Base-by-base conservation (phyloP, 2,797 vertebrate genomes). In the Lycodopsis pacificus region DNA sequence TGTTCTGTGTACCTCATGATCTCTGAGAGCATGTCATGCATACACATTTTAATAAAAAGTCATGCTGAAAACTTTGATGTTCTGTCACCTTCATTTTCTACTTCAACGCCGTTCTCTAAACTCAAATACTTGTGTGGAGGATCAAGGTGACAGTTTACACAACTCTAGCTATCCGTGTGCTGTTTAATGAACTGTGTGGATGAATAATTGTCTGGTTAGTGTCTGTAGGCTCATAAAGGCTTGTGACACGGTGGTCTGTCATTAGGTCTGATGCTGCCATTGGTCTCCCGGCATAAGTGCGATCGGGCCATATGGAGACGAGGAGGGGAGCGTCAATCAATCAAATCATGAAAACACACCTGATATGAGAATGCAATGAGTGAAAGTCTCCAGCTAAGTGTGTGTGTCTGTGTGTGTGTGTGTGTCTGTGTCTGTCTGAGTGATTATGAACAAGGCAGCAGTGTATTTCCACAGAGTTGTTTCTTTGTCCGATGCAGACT, bases 371-470 rank as follows among this genome's bases (percentile, higher is more conserved):
- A 73, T 40, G 49, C 51, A 20, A 32, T 3, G 54, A 42, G 34
- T 83, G 57, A 68, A 75, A 73, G 63, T 76, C 81, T 73, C 75
- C 73, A 76, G 71, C 36, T 53, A 22, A 83, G 80, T 80, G 71
- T 74, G 80, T 63, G 63, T 73, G 80, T 63, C 79, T 63, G 63
- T 73, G 80, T 81, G 71, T 74, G 80, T 63, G 63, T 73, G 80
- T 63, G 80, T 63, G 63, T 73, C 79, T 81, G 71, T 74, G 80
- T 63, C 61, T 71, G 80, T 63, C 61, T 72, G 80, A 86, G 42
- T 76, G 77, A 79, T 73, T 6, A 65, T 76, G 77, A 93, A 93
- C 91, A 94, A 91, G 74, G 91, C 85, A 17, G 73, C 84, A 92
- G 85, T 92, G 87, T 91, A 17, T 88, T 73, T 17, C 69, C 58